Conservation (phyloP, 2,797 vertebrate genomes). For the Zonotrichia albicollis region DNA sequence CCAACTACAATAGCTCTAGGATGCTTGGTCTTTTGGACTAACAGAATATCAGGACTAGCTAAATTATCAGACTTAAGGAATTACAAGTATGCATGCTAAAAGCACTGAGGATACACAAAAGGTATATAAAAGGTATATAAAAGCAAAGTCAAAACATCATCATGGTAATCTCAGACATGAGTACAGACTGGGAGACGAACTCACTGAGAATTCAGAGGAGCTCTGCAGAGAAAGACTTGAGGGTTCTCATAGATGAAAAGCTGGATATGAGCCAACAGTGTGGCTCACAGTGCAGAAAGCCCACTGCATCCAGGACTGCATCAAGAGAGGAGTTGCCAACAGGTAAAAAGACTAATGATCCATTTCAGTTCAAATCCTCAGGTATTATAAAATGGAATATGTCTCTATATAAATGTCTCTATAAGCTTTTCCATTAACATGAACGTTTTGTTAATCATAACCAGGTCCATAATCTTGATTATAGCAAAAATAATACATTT, state of each 20-base stretch:
- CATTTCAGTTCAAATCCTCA: not conserved
- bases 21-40: not conserved
- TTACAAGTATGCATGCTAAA: not conserved
- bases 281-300: not conserved
- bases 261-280: not conserved
- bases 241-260: accelerated
- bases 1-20: accelerated
- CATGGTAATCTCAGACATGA: not conserved
- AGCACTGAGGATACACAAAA: not conserved
- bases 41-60: not conserved
- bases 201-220: not conserved
- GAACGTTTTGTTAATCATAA: not conserved
- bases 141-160: not conserved
- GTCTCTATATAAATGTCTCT: not conserved
- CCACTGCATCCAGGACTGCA: not conserved
- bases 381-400: not conserved
- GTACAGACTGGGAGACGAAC: not conserved
- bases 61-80: not conserved
- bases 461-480: not conserved
- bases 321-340: not conserved
- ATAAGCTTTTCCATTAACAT: not conserved
- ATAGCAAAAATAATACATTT: not conserved
- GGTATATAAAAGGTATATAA: not conserved
- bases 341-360: not conserved
- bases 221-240: not conserved